Conservation (phyloP, 2,888 invertebrate genomes). For the Mellilla xanthometata region DNA sequence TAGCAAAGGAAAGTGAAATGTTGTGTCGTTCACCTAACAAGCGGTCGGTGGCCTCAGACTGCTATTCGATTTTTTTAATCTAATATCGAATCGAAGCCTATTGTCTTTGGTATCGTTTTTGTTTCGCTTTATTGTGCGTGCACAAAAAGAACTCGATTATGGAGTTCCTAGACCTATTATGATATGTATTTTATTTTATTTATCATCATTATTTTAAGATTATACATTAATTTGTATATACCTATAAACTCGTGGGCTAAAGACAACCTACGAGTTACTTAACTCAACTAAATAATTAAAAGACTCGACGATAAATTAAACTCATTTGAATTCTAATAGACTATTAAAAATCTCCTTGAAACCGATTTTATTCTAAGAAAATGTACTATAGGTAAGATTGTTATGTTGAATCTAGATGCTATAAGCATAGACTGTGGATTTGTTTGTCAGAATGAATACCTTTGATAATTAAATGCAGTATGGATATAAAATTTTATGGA, state of each 20-base stretch:
- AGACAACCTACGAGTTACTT: too few species aligned
- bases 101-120: slow-evolving; percentile 24
- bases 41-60: slow-evolving; percentile 30
- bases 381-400: too few species aligned
- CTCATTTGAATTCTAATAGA: slow-evolving; percentile 10
- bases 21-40: slow-evolving; percentile 61
- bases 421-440: too few species aligned
- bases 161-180: too few species aligned
- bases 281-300: slow-evolving; percentile 3
- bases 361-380: too few species aligned
- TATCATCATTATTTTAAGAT: too few species aligned
- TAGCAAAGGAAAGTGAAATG: slow-evolving; percentile 63
- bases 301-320: slow-evolving; percentile 11
- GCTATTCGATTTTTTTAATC: slow-evolving; percentile 19
- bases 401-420: too few species aligned
- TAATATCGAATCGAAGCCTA: slow-evolving; percentile 13
- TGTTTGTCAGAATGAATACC: background rate
- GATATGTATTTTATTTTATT: too few species aligned
- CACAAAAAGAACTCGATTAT: slow-evolving; percentile 13
- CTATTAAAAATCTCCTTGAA: slow-evolving; percentile 1
- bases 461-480: background rate
- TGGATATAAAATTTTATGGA: slow-evolving; percentile 3
- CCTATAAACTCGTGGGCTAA: too few species aligned
- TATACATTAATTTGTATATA: too few species aligned
- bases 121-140: slow-evolving; percentile 15